Base-by-base conservation (phyloP, 2,888 invertebrate species). In the Orchesella flavescens region DNA sequence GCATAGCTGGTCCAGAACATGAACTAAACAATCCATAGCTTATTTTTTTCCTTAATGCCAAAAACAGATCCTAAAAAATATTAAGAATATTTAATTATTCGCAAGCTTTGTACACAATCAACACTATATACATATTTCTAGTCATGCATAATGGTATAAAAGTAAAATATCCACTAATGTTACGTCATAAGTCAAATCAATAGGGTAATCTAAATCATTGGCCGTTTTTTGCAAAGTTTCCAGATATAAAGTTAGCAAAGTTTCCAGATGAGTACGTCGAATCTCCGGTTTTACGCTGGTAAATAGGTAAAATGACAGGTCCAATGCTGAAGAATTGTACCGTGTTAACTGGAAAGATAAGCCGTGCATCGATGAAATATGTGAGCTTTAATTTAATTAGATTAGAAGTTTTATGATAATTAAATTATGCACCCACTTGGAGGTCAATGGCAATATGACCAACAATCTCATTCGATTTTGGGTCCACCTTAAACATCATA, bases 401-500 rank as follows among this genome's bases (percentile, higher is more conserved):
- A n/a, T n/a, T n/a, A n/a, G n/a, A n/a, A n/a, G n/a, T n/a, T n/a
- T n/a, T n/a, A n/a, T n/a, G n/a, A n/a, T n/a, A n/a, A n/a, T n/a
- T n/a, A n/a, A n/a, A n/a, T n/a, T n/a, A n/a, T n/a, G n/a, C n/a
- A n/a, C n/a, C n/a, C n/a, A n/a, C n/a, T n/a, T n/a, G n/a, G n/a
- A n/a, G 43, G 53, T 81, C 81, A 2, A 81, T 49, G 15, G 63
- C 49, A 2, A 23, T 75, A 17, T 74, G 73, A 23, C 23, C 61
- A 24, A 59, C 9, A 1, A 73, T 13, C 21, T 74, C 23, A 5
- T 43, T 49, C 1, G 44, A 49, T 23, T 46, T 49, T 13, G 44
- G 46, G 34, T 72, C 55, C 13, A 23, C 63, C 3, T 43, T 19
- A 61, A 81, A 81, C 68, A 81, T 59, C 81, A 81, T 81, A 46